Conservation (phyloP, 2,797 vertebrate genomes). For the Harpagifer antarcticus region DNA sequence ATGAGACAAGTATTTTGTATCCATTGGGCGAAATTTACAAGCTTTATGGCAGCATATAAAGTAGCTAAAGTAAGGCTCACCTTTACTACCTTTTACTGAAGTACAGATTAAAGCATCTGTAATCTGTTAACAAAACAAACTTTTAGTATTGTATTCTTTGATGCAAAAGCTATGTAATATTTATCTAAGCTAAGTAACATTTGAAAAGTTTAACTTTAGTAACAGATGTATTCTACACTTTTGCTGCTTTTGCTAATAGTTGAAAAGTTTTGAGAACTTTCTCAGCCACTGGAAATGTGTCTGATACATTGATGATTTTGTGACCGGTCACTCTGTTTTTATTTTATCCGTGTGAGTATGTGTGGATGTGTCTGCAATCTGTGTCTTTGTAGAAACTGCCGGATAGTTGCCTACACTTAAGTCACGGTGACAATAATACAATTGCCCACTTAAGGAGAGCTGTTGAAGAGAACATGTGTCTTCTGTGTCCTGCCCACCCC, state of each 20-base stretch:
- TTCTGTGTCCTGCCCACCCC: not conserved
- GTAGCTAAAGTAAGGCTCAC: not conserved
- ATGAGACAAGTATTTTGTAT: not conserved
- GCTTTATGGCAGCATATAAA: not conserved
- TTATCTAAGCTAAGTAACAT: not conserved
- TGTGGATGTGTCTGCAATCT: not conserved
- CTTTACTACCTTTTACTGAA: not conserved
- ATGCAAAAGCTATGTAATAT: too few relatives aligned
- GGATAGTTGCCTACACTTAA: not conserved
- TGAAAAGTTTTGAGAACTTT: not conserved
- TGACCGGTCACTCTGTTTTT: not conserved
- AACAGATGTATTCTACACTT: too few relatives aligned
- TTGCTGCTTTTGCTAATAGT: not conserved
- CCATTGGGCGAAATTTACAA: not conserved
- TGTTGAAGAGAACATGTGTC: constrained; percentile 12
- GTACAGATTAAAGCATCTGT: not conserved
- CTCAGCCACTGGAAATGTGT: not conserved
- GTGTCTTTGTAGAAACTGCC: not conserved
- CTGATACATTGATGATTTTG: not conserved
- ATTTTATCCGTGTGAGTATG: not conserved
- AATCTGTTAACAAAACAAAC: not conserved
- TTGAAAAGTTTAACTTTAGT: not conserved
- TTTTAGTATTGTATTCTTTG: not conserved
- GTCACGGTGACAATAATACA: constrained; percentile 7
- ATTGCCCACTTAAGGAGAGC: not conserved